Evolutionary conservation across 2,113 vertebrate species (phyloP).

Genomic region (Halichoeres trimaculatus): DNA sequence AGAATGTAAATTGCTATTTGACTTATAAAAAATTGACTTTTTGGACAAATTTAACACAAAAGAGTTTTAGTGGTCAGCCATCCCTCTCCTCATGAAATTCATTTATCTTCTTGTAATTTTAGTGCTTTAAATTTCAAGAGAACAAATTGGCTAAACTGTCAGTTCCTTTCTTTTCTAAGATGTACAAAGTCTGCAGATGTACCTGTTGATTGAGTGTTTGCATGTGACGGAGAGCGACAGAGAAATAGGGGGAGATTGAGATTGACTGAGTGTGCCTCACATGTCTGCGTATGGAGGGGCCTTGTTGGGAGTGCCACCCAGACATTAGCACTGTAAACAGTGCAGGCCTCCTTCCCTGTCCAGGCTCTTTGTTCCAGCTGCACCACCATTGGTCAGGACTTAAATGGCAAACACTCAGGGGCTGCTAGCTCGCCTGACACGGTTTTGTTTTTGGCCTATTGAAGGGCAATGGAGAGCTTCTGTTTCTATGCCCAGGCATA

Average conservation of each 20-base stretch:
- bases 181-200: not conserved
- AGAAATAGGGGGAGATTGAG: slow-evolving; percentile 41
- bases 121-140: too few relatives aligned
- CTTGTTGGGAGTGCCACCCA: slow-evolving; percentile 70
- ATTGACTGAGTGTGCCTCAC: slow-evolving; percentile 43
- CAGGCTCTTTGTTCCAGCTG: slow-evolving; percentile 75
- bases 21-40: too few relatives aligned
- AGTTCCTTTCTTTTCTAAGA: slow-evolving; percentile 4
- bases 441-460: slow-evolving; percentile 81
- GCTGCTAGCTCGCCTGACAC: slow-evolving; percentile 82
- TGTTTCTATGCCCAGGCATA: slow-evolving; percentile 78
- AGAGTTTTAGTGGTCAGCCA: too few relatives aligned
- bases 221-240: slow-evolving; percentile 19
- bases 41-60: too few relatives aligned
- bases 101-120: too few relatives aligned
- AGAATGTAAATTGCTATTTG: too few relatives aligned
- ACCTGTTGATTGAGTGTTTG: slow-evolving; percentile 49
- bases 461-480: slow-evolving; percentile 80
- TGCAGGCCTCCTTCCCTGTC: slow-evolving; percentile 67
- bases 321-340: slow-evolving; percentile 80
- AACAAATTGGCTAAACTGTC: slow-evolving; percentile 12
- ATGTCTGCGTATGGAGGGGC: slow-evolving; percentile 53
- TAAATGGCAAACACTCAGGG: slow-evolving; percentile 82
- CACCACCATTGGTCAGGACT: slow-evolving; percentile 74
- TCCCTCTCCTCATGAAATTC: not conserved